A percentile compares a stretch with the other conserved stretches of the same genome.
phyloP scores from a whole-genome alignment of 2,113 vertebrate genomes.

The Brachyistius frenatus region DNA sequence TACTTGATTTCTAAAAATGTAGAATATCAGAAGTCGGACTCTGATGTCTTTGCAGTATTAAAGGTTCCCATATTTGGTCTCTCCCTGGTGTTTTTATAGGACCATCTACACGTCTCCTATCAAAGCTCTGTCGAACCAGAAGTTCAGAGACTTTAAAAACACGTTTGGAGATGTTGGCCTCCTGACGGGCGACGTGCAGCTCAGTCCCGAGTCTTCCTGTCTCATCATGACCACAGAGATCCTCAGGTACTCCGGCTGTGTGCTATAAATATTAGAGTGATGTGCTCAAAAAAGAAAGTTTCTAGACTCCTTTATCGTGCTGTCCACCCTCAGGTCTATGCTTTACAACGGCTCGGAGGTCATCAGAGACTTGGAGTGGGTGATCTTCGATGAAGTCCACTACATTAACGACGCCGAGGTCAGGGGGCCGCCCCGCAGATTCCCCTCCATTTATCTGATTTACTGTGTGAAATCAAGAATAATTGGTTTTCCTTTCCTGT shows the following conservation, averaged over 20 bases:
- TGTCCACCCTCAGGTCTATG: slow-evolving; percentile 87
- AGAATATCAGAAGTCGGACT: no score
- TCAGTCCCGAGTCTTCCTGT: slow-evolving; percentile 91
- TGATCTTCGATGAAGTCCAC: slow-evolving; percentile 96
- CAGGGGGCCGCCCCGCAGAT: neutral
- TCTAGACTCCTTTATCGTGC: neutral
- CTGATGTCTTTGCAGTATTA: no score
- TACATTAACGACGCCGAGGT: slow-evolving; percentile 95
- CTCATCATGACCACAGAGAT: slow-evolving; percentile 98
- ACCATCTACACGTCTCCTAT: slow-evolving; percentile 95
- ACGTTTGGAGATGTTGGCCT: slow-evolving; percentile 93
- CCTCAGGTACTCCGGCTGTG: slow-evolving; percentile 81
- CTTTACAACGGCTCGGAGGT: slow-evolving; percentile 93
- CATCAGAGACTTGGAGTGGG: slow-evolving; percentile 94
- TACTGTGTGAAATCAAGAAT: neutral
- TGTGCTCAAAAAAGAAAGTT: neutral
- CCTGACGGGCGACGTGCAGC: slow-evolving; percentile 91
- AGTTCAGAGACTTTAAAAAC: slow-evolving; percentile 93
- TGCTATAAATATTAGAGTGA: neutral
- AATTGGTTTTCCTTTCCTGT: neutral
- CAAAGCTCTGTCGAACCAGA: slow-evolving; percentile 96
- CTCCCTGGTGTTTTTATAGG: slow-evolving; percentile 69
- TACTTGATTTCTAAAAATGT: no score
- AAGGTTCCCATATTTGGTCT: neutral
- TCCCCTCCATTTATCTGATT: neutral